Base-by-base conservation (phyloP, 2,888 invertebrate species). In the Acleris emargana region DNA sequence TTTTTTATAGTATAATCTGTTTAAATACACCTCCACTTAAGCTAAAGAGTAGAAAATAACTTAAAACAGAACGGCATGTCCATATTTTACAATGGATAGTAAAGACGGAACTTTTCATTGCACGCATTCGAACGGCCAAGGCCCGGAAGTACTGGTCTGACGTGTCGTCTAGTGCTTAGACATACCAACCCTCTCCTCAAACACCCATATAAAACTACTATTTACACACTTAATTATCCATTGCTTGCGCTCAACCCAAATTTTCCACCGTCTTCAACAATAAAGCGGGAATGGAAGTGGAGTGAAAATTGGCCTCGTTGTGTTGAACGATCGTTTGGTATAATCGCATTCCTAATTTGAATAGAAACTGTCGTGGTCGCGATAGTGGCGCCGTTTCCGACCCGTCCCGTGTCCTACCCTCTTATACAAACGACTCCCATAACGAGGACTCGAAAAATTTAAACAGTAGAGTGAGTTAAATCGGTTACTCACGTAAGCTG, bases 311-410 rank as follows among this genome's bases (percentile, higher is more conserved):
- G 53, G 66, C 17, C 22, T 38, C 32, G 20, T 38, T 18, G 55
- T 38, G 13, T n/a, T 47, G 11, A 16, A 32, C 16, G 20, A 53
- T 69, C 64, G 61, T 58, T 54, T 43, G 71, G 66, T 74, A 72
- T 75, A 57, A 73, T 74, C 72, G 73, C 69, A 79, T 72, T 73
- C 78, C 80, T 86, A 84, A 87, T 87, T 87, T 87, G 86, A 87
- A 87, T 87, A 86, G 86, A 86, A 87, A 87, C 81, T 83, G 87
- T 87, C 87, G 83, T 76, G 76, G 71, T 74, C 74, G 77, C 83
- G 83, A 83, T 85, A 84, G 83, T 79, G 72, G 76, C 76, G 73
- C 71, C 80, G 80, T 80, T 87, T 87, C 86, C 87, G 84, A 79
- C 80, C 77, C 82, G 81, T 80, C 78, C 71, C 77, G 77, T 81